Evolutionary conservation across 2,113 vertebrate species (phyloP).

Genomic region (Passerina amoena): DNA sequence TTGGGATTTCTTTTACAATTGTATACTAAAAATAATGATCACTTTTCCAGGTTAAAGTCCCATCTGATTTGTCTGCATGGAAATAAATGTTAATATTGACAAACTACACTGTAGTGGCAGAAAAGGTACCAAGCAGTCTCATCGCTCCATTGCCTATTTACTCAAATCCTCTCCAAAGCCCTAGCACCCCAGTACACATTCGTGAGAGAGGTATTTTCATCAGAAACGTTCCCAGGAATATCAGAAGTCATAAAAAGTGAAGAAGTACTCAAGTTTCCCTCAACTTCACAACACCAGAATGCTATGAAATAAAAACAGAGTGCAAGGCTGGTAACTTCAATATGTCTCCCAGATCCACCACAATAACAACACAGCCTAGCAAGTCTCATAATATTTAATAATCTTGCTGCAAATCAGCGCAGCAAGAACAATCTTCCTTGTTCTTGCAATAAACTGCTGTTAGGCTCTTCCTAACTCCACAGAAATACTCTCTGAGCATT

Average conservation of each 20-base stretch:
- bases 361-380: not conserved
- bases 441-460: constrained; percentile 8
- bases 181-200: not conserved
- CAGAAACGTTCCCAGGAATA: not conserved
- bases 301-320: not conserved
- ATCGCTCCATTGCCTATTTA: not conserved
- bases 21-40: not conserved
- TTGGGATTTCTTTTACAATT: not conserved
- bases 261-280: not conserved
- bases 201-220: not conserved
- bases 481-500: not conserved
- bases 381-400: constrained; percentile 11
- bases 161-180: not conserved
- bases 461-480: not conserved
- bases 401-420: not conserved
- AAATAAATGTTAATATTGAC: not conserved
- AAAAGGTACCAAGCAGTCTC: not conserved
- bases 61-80: not conserved
- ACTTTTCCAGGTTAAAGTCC: not conserved
- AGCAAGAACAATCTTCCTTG: constrained; percentile 10
- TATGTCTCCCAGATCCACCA: not conserved
- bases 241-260: not conserved
- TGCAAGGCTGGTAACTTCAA: not conserved
- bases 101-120: not conserved
- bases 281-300: not conserved